Evolutionary conservation across 1,140 invertebrate genomes (phyloP), one percentile per base, ranked within the genome.

Genomic region (Semibalanus balanoides): DNA sequence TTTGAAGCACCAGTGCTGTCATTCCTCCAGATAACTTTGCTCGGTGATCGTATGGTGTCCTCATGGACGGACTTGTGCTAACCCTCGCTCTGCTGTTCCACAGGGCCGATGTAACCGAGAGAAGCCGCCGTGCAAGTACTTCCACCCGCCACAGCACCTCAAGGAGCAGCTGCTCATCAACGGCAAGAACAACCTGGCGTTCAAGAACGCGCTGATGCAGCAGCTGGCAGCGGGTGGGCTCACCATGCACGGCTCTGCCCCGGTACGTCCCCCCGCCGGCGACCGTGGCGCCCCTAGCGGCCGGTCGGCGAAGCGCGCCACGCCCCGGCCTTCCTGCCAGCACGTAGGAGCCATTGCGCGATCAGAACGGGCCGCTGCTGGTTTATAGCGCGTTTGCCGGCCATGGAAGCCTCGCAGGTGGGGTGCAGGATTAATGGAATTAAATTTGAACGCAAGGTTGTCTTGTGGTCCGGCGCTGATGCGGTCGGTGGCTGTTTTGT

Each of bases 41-140:
- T 17, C 5, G 17, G 17, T 40, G 35, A 17, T 17, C 17, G 5
- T 17, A 7, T 5, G 17, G 35, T 40, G 35, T 40, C 17, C 35
- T 17, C 35, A 40, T 40, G 17, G 17, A 40, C 35, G 35, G 17
- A 17, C 17, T 17, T 40, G 35, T 40, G 51, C 51, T 64, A 19
- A 64, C 51, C 51, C 22, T 25, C 1, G 51, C 51, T 19, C 1
- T 22, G 51, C 22, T 22, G 51, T 19, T 64, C 51, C 51, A 85
- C 82, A 99, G 97, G 97, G 97, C 83, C 95, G 98, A 86, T 99
- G 98, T 90, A 98, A 98, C 85, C 90, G 98, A 82, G 97, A 99
- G 86, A 99, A 99, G 84, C 97, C 97, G 79, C 97, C 97, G 80
- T 99, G 98, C 93, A 99, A 99, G 89, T 99, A 99, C 87, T 97